Evolutionary conservation across 2,888 invertebrate genomes (phyloP).

Genomic region (Sericinus montela): DNA sequence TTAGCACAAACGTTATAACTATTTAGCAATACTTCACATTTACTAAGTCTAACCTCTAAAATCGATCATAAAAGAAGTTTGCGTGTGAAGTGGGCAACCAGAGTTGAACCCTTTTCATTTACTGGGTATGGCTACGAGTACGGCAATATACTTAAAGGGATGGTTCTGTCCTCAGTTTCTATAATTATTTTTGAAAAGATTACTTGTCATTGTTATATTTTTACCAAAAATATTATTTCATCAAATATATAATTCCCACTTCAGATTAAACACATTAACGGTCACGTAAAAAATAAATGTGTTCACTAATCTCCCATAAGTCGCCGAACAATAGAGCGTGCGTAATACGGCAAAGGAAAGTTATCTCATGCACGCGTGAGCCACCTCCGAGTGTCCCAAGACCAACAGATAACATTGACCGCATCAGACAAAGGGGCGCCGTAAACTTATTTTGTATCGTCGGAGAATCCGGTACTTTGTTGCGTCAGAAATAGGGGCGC

Average conservation of each 20-base stretch:
- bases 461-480: conserved; percentile 54
- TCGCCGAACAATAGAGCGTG: conserved; percentile 62
- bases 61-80: no score
- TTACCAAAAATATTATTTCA: no score
- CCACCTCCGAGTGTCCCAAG: conserved; percentile 50
- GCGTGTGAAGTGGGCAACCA: no score
- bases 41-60: no score
- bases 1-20: background rate
- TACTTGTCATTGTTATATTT: no score
- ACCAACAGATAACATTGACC: conserved; percentile 61
- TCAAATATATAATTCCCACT: background rate
- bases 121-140: no score
- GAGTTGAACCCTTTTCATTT: no score
- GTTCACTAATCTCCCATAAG: conserved; percentile 60
- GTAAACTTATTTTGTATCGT: conserved; percentile 72
- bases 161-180: no score
- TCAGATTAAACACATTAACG: conserved; percentile 49
- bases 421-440: conserved; percentile 58
- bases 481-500: conserved; percentile 30
- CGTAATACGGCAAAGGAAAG: conserved; percentile 49
- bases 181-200: no score
- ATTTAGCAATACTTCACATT: no score
- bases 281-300: conserved; percentile 67
- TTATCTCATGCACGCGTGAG: conserved; percentile 52
- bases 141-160: no score